Base-by-base conservation (phyloP, 2,888 invertebrate species). In the Elaeidobius kamerunicus region DNA sequence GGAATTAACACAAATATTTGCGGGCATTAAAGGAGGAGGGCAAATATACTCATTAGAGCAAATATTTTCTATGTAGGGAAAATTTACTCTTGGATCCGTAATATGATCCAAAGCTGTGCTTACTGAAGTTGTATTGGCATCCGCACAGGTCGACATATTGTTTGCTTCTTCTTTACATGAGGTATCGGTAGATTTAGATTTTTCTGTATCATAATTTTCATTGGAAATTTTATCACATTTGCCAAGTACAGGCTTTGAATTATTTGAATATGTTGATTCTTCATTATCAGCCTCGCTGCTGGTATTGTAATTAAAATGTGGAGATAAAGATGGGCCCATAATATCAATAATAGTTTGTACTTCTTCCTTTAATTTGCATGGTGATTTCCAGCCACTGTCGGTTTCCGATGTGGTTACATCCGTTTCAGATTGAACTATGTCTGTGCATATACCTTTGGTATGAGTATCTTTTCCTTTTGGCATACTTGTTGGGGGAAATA, bases 331-430 rank as follows among this genome's bases (percentile, higher is more conserved):
- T 9, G 65, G 65, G n/a, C 63, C 65, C 65, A 65, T 65, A 11
- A 65, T 57, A 42, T 65, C 65, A 16, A 65, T 65, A 15, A 64
- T 65, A 16, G 61, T 63, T 52, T 62, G 58, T 2, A 65, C 55
- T 18, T 65, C 65, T 40, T 60, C 44, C 53, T 60, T 63, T 18
- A 63, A 28, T 23, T 49, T 48, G 14, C 44, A 36, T 9, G 57
- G 44, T 15, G 52, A 38, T 16, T 36, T 34, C 41, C 52, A 44
- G n/a, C 18, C 34, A 47, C 44, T 44, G 12, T 41, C 47, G 7
- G 44, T 17, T 4, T 44, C 43, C 23, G 41, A 46, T n/a, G 19
- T 30, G 20, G 12, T 36, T 38, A 46, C 17, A 7, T 44, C 44
- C 9, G 35, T 9, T 19, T 18, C 9, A n/a, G 15, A 5, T 34